Percentiles rank a stretch among this genome's conserved stretches.
Conservation (phyloP, 23 tunicate genomes). For the Corella eumyota region DNA sequence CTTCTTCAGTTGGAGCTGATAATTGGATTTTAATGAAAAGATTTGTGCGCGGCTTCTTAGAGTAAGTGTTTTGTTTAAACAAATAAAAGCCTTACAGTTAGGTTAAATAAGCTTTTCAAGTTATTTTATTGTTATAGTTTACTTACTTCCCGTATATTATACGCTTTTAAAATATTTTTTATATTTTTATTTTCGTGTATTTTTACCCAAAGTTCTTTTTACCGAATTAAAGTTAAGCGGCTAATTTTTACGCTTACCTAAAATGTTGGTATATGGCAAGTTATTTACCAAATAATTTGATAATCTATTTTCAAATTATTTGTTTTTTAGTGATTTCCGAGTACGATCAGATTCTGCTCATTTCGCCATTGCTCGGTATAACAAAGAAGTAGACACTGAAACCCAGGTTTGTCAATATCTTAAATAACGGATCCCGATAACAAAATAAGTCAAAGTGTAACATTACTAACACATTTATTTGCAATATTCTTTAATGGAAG, state of each 20-base stretch:
- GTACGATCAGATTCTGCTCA: conserved; percentile 13
- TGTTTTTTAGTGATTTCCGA: conserved; percentile 10
- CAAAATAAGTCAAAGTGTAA: too few species aligned
- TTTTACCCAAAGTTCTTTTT: not conserved
- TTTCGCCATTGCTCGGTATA: conserved; percentile 6
- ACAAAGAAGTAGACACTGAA: conserved; percentile 2
- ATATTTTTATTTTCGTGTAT: not conserved
- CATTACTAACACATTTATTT: too few species aligned
- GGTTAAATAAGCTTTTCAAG: too few species aligned
- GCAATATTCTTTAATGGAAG: too few species aligned
- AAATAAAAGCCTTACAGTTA: too few species aligned
- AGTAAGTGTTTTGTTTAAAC: conserved; percentile 15
- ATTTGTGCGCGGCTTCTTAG: conserved; percentile 2
- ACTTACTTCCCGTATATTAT: not conserved
- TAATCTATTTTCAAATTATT: too few species aligned
- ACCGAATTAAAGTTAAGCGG: too few species aligned
- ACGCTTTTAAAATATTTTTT: not conserved
- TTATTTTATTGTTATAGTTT: too few species aligned
- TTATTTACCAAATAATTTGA: too few species aligned
- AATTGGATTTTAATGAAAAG: conserved; percentile 12
- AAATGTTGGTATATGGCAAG: too few species aligned
- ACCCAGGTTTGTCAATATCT: conserved; percentile 3
- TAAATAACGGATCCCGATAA: too few species aligned
- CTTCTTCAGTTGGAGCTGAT: conserved; percentile 14
- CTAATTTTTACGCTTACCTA: too few species aligned